Conservation (phyloP, 2,797 vertebrate genomes). For the Nothura maculosa region DNA sequence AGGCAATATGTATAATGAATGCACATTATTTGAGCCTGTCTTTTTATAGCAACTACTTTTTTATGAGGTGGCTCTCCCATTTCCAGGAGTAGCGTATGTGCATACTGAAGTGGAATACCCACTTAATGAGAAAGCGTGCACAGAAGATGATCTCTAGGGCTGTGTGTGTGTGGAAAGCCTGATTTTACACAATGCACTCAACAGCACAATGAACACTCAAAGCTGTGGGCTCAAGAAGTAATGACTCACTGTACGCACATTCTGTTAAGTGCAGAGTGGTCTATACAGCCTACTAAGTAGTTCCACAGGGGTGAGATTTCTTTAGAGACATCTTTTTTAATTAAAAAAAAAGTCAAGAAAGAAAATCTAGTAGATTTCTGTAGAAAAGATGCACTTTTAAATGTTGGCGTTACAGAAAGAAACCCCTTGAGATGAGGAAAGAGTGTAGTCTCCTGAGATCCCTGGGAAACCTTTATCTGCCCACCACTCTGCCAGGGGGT, state of each 20-base stretch:
- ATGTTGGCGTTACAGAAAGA: background rate
- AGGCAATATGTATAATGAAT: background rate
- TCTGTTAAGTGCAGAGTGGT: background rate
- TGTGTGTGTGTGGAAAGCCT: background rate
- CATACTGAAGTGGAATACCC: background rate
- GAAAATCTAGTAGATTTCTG: background rate
- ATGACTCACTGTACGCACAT: background rate
- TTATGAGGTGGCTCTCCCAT: background rate
- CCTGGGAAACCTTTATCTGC: background rate
- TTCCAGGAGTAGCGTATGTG: background rate
- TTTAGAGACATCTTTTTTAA: background rate
- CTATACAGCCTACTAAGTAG: background rate
- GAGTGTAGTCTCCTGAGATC: background rate
- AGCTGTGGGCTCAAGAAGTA: background rate
- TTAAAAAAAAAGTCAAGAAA: background rate
- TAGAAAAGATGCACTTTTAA: background rate
- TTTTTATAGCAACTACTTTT: background rate
- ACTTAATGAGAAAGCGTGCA: fast-evolving
- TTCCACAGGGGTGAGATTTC: background rate
- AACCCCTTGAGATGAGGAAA: background rate
- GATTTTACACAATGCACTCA: background rate
- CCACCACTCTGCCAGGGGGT: background rate
- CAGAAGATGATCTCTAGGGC: fast-evolving
- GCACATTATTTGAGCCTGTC: background rate
- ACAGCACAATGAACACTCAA: background rate